These are phyloP conservation scores for Conus canariensis DNA, from an alignment of 2,888 invertebrate genomes.

Conservation along the genomic window DNA sequence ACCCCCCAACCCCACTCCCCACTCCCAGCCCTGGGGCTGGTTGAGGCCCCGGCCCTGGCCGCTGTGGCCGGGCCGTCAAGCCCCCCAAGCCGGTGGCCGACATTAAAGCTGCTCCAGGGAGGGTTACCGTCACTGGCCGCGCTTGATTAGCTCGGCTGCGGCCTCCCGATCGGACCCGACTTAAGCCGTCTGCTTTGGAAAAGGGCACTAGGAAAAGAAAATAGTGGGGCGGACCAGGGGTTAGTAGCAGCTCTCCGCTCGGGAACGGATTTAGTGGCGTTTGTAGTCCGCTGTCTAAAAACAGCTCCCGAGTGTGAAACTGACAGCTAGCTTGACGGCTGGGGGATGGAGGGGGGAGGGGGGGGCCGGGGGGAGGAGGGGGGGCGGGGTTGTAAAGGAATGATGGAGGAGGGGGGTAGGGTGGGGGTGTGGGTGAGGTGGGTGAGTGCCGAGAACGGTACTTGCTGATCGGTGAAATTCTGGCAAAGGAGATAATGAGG, in stretches of 20 bases:
- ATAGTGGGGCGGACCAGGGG: neutral
- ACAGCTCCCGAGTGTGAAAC: neutral
- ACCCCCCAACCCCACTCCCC: neutral
- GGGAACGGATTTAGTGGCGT: neutral
- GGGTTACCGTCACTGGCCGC: neutral
- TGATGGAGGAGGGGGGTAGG: neutral
- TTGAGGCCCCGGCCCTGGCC: neutral
- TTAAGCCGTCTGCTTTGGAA: constrained; percentile 31
- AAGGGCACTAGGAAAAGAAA: constrained; percentile 32
- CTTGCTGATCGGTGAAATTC: neutral
- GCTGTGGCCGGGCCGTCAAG: neutral
- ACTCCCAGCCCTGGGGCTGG: neutral
- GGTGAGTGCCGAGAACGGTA: neutral
- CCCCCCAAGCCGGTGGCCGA: neutral
- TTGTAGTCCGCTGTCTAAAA: neutral
- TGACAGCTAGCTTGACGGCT: neutral
- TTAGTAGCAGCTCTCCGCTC: neutral
- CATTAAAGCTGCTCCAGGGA: neutral
- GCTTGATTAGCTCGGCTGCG: constrained; percentile 16
- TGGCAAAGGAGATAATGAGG: neutral
- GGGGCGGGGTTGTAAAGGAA: neutral
- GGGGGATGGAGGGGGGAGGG: neutral
- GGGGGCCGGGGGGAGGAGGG: neutral
- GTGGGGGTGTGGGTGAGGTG: neutral
- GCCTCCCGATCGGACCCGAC: constrained; percentile 8